phyloP scores from a whole-genome alignment of 1,140 invertebrate genomes.

The Drusus annulatus region DNA sequence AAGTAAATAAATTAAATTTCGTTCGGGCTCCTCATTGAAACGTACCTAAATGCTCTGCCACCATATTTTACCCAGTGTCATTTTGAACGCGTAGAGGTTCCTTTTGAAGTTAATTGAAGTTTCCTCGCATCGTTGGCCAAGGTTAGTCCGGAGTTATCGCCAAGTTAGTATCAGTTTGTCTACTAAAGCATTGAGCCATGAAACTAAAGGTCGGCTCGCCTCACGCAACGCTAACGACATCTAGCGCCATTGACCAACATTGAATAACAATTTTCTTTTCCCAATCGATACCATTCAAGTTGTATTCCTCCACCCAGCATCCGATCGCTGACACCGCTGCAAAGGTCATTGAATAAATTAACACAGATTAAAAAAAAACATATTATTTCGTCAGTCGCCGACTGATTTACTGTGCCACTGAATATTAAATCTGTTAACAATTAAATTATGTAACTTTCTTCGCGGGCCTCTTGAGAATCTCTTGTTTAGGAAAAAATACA shows the following conservation, averaged over 20 bases:
- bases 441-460: too few relatives aligned
- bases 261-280: conserved; percentile 31
- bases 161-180: conserved; percentile 4
- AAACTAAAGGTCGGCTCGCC: conserved; percentile 24
- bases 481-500: too few relatives aligned
- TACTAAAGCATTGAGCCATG: conserved; percentile 18
- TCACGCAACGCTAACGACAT: conserved; percentile 34
- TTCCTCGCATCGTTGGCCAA: conserved; percentile 4
- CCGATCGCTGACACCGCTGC: background rate
- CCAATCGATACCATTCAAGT: conserved; percentile 11
- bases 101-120: conserved; percentile 4
- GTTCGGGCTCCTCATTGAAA: too few relatives aligned
- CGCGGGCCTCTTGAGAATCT: too few relatives aligned
- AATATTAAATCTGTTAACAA: too few relatives aligned
- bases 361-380: too few relatives aligned
- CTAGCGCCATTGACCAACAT: conserved; percentile 34
- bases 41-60: too few relatives aligned
- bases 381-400: too few relatives aligned
- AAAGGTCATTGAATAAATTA: conserved; percentile 26
- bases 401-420: too few relatives aligned
- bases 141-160: background rate
- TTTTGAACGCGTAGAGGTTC: background rate
- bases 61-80: too few relatives aligned
- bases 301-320: background rate
- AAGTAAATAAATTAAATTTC: too few relatives aligned